These are phyloP conservation scores for Drosophila eohydei DNA, from an alignment of 2,888 invertebrate genomes.

Conservation along the genomic window DNA sequence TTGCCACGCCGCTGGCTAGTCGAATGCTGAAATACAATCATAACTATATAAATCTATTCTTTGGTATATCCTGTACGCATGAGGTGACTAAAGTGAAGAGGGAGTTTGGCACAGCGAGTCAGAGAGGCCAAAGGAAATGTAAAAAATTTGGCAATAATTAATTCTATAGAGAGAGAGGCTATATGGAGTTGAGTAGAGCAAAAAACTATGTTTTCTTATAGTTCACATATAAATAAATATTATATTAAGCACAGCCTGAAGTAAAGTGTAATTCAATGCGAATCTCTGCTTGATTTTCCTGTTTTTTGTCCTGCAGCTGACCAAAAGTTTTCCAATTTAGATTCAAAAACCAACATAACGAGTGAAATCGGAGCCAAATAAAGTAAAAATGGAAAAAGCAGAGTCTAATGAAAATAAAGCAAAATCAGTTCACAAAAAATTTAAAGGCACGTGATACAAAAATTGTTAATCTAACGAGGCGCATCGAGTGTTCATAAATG, in stretches of 20 bases:
- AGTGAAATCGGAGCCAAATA: conserved; percentile 18
- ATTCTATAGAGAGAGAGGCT: too few relatives aligned
- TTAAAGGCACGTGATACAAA: conserved; percentile 18
- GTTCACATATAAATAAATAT: neutral
- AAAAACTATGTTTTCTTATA: neutral
- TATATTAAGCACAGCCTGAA: neutral
- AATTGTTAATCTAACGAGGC: conserved; percentile 42
- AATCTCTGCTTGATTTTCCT: neutral
- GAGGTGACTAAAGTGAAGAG: neutral
- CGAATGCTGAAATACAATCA: conserved; percentile 29
- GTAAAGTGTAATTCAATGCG: neutral
- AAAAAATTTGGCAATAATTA: neutral
- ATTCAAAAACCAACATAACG: conserved; percentile 54
- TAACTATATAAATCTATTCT: conserved; percentile 19
- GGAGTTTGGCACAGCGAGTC: neutral
- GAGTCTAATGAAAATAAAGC: conserved; percentile 15
- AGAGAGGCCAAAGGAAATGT: neutral
- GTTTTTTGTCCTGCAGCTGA: conserved; percentile 2
- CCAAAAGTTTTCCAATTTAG: conserved; percentile 73
- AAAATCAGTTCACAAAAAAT: conserved; percentile 38
- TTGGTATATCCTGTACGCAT: conserved; percentile 7
- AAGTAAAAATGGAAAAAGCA: neutral
- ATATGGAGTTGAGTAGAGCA: too few relatives aligned
- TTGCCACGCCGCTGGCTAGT: conserved; percentile 9
- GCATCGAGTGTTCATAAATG: conserved; percentile 33